These are phyloP conservation scores for Thunnus thynnus DNA, from an alignment of 2,113 vertebrate genomes.

Conservation along the genomic window DNA sequence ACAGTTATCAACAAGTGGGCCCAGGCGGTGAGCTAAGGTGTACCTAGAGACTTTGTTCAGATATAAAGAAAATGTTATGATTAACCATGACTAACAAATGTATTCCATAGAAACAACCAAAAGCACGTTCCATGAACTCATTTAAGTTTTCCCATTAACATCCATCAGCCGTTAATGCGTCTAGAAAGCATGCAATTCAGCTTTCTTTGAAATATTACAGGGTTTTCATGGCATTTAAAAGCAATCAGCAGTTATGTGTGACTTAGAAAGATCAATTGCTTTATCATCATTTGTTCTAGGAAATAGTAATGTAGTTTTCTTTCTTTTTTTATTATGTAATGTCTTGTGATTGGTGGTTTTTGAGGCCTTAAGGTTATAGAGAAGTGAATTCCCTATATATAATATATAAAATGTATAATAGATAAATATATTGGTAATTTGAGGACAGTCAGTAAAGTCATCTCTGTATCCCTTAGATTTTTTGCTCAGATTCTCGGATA, in stretches of 20 bases:
- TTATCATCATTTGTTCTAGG: background rate
- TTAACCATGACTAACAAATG: background rate
- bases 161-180: background rate
- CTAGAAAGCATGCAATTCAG: background rate
- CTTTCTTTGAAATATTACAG: background rate
- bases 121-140: background rate
- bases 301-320: background rate
- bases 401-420: background rate
- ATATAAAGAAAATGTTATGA: background rate
- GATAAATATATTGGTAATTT: background rate
- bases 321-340: conserved; percentile 1
- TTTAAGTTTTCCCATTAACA: conserved; percentile 9
- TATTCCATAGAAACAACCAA: background rate
- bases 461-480: background rate
- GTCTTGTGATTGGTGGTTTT: background rate
- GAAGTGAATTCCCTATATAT: background rate
- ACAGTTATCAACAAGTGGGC: background rate
- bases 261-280: background rate
- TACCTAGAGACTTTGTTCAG: background rate
- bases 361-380: too few species aligned
- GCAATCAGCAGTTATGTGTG: background rate
- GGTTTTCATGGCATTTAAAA: conserved; percentile 6
- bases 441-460: background rate
- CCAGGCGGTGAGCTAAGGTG: background rate
- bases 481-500: background rate